Evolutionary conservation across 2,797 vertebrate genomes (phyloP).

Genomic region (Scolopax rusticola): DNA sequence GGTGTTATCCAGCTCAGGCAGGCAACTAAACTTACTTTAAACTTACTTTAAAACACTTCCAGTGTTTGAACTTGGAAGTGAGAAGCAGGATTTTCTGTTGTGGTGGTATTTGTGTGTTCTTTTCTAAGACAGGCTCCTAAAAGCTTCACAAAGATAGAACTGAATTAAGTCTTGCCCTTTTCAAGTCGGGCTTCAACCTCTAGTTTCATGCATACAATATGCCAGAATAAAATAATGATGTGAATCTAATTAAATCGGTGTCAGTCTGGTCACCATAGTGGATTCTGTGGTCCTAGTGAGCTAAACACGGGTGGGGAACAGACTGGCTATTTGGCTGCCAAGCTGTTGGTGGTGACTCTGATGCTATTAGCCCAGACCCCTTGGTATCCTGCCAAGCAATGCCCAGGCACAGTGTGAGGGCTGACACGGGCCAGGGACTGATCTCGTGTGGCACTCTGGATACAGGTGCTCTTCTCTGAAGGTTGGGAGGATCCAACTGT

Average conservation of each 20-base stretch:
- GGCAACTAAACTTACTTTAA: neutral
- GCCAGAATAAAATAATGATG: neutral
- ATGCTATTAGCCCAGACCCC: neutral
- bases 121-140: neutral
- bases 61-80: neutral
- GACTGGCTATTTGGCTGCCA: neutral
- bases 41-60: neutral
- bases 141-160: neutral
- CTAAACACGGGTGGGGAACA: neutral
- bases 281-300: neutral
- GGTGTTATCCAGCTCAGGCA: neutral
- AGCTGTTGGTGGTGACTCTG: fast-evolving
- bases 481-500: neutral
- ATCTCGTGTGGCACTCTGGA: neutral
- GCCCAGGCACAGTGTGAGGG: neutral
- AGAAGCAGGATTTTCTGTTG: neutral
- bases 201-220: neutral
- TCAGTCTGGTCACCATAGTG: neutral
- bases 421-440: neutral
- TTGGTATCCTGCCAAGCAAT: neutral
- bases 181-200: neutral
- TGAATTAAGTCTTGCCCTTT: neutral
- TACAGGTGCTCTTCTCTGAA: neutral
- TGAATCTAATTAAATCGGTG: neutral
- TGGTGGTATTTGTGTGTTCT: neutral